phyloP scores from a whole-genome alignment of 1,140 invertebrate species.

The Zaprionus camerounensis region DNA sequence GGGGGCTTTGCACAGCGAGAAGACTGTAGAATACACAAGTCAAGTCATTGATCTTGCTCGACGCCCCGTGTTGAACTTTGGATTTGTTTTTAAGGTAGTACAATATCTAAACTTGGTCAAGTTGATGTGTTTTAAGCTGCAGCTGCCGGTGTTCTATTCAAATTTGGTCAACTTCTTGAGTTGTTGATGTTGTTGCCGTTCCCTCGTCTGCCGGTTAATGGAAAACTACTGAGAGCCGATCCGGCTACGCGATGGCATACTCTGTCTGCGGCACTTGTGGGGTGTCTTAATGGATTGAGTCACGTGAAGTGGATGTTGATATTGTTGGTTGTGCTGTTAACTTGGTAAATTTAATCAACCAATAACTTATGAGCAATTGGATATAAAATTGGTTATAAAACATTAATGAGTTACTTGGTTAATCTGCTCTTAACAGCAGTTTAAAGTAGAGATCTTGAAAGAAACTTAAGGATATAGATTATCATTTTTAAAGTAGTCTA shows the following conservation, averaged over 20 bases:
- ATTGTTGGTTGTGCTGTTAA: not conserved
- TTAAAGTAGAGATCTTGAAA: no score
- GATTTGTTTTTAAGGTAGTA: conserved; percentile 25
- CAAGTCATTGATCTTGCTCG: conserved; percentile 72
- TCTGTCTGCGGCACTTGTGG: conserved; percentile 21
- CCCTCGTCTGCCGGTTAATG: conserved; percentile 14
- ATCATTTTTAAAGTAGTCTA: no score
- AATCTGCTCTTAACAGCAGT: no score
- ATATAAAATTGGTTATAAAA: not conserved
- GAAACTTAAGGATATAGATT: no score
- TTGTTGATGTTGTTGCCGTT: conserved; percentile 1
- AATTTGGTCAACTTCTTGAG: conserved; percentile 25
- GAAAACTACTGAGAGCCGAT: conserved; percentile 34
- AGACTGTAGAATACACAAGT: conserved; percentile 33
- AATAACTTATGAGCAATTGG: not conserved
- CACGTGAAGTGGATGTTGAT: conserved; percentile 13
- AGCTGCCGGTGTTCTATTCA: conserved; percentile 17
- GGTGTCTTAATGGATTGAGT: conserved; percentile 18
- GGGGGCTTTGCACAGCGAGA: conserved; percentile 33
- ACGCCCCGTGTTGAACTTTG: conserved; percentile 45
- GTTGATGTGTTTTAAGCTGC: conserved; percentile 30
- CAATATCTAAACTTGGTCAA: conserved; percentile 33
- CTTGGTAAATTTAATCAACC: not conserved
- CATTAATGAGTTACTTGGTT: no score
- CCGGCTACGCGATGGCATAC: not conserved